Conservation (phyloP, 2,888 invertebrate genomes). For the Galeopsomyia nigrocyanea region DNA sequence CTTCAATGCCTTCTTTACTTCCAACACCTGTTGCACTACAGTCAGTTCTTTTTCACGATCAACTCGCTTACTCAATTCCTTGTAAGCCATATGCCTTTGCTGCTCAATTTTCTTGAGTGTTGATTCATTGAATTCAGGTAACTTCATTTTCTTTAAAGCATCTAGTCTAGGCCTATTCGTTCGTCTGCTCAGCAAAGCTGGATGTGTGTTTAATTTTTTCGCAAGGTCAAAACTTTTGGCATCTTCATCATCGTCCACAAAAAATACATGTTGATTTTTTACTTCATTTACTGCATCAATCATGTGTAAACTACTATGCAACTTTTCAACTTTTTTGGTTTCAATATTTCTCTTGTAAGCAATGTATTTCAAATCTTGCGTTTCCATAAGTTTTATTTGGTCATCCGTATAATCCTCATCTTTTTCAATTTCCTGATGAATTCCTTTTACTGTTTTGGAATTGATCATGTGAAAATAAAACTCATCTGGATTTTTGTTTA, state of each 20-base stretch:
- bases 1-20: constrained; percentile 78
- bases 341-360: constrained; percentile 88
- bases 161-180: constrained; percentile 79
- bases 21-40: constrained; percentile 84
- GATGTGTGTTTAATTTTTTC: constrained; percentile 82
- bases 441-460: constrained; percentile 76
- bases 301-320: constrained; percentile 86
- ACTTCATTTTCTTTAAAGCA: constrained; percentile 71
- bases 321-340: constrained; percentile 79
- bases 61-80: constrained; percentile 82
- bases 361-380: constrained; percentile 93
- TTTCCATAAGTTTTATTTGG: constrained; percentile 90
- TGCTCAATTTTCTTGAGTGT: constrained; percentile 72
- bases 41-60: constrained; percentile 82
- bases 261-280: constrained; percentile 84
- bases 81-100: constrained; percentile 77
- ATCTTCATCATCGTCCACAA: constrained; percentile 77
- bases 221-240: constrained; percentile 77
- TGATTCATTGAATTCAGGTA: constrained; percentile 75
- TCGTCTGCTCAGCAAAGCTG: constrained; percentile 76
- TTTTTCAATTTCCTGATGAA: constrained; percentile 77
- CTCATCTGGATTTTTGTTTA: constrained; percentile 97
- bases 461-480: constrained; percentile 98
- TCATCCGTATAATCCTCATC: constrained; percentile 83
- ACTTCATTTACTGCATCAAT: constrained; percentile 79